These are phyloP conservation scores for Enteromius paludinosus DNA, from an alignment of 2,797 vertebrate species.

Conservation along the genomic window DNA sequence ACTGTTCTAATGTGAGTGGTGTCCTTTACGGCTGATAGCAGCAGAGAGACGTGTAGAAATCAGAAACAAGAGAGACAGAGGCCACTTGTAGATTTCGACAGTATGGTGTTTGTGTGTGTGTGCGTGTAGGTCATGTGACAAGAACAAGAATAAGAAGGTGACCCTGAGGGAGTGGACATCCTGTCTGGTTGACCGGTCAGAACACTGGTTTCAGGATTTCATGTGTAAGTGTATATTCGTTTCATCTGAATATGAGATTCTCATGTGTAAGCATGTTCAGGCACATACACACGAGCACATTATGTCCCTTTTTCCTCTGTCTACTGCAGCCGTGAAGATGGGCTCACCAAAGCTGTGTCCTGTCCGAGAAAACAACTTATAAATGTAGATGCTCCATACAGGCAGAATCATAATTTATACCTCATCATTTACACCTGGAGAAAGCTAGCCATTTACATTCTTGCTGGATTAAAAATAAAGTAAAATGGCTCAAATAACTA, in stretches of 20 bases:
- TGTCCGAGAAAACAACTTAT: constrained; percentile 55
- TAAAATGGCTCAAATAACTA: neutral
- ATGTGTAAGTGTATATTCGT: constrained; percentile 69
- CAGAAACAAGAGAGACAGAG: neutral
- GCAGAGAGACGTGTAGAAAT: constrained; percentile 32
- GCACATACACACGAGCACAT: neutral
- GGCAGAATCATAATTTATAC: neutral
- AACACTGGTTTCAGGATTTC: constrained; percentile 74
- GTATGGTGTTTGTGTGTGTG: constrained; percentile 10
- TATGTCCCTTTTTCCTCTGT: constrained; percentile 40
- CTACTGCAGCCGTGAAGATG: constrained; percentile 70
- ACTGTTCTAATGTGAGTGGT: constrained; percentile 72
- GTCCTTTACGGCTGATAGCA: constrained; percentile 72
- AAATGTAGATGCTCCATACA: neutral
- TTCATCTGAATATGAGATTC: constrained; percentile 9
- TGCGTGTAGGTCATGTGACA: constrained; percentile 76
- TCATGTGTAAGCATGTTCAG: constrained; percentile 6
- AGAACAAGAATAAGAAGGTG: constrained; percentile 78
- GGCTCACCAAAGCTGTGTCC: constrained; percentile 69
- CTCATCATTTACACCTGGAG: neutral
- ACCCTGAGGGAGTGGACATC: constrained; percentile 78
- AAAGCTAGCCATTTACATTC: neutral
- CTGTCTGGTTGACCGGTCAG: constrained; percentile 75
- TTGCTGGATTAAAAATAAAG: neutral
- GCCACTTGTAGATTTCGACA: constrained; percentile 31